Evolutionary conservation across 2,888 invertebrate species (phyloP).

Genomic region (Pristionchus maxplancki): DNA sequence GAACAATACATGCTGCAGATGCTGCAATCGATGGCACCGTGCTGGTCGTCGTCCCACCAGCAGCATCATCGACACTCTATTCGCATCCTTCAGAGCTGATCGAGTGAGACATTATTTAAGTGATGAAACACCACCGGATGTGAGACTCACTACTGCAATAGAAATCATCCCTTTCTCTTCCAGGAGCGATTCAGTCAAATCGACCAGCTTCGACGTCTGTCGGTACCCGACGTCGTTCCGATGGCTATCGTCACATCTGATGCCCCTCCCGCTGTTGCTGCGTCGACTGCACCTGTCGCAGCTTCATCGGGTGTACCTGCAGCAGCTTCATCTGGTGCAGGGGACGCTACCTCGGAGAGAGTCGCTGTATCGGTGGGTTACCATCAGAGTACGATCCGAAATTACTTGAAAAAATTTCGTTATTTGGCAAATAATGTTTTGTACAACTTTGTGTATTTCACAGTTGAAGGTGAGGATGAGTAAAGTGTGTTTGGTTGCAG

Average conservation of each 20-base stretch:
- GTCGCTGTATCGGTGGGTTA: not conserved
- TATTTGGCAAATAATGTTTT: too few relatives aligned
- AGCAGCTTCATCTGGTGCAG: not conserved
- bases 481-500: not conserved
- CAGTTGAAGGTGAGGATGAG: too few relatives aligned
- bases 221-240: not conserved
- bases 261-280: not conserved
- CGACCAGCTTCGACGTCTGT: not conserved
- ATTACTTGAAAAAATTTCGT: too few relatives aligned
- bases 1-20: not conserved
- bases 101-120: not conserved
- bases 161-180: not conserved
- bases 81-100: constrained; percentile 4
- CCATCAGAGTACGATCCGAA: too few relatives aligned
- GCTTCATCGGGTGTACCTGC: not conserved
- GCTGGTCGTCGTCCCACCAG: constrained; percentile 22
- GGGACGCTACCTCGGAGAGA: not conserved
- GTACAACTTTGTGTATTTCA: too few relatives aligned
- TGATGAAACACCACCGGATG: not conserved
- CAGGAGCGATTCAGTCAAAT: not conserved
- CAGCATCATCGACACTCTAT: not conserved
- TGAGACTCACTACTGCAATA: not conserved
- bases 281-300: not conserved
- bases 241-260: too few relatives aligned
- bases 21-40: constrained; percentile 31